phyloP scores from a whole-genome alignment of 1,140 invertebrate genomes.

The Periplaneta americana region DNA sequence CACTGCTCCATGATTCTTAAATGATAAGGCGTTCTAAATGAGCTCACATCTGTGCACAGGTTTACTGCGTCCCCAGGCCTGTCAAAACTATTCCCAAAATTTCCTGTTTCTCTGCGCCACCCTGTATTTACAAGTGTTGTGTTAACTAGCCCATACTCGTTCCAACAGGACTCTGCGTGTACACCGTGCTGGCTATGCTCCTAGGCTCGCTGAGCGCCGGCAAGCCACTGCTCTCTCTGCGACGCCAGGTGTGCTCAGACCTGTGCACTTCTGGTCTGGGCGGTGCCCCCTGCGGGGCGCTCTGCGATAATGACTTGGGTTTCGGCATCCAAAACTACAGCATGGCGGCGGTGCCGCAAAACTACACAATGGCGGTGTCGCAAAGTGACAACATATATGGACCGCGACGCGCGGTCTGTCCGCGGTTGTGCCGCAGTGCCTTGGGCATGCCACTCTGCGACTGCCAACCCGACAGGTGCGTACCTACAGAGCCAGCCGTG shows the following conservation, averaged over 20 bases:
- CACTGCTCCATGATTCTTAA: too few species aligned
- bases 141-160: not conserved
- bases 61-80: too few species aligned
- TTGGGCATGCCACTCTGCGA: not conserved
- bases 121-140: not conserved
- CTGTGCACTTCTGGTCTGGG: slow-evolving; percentile 37
- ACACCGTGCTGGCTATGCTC: not conserved
- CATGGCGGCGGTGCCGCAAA: not conserved
- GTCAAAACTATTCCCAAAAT: too few species aligned
- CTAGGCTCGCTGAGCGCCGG: not conserved
- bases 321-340: too few species aligned
- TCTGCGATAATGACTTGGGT: slow-evolving; percentile 32
- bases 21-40: too few species aligned
- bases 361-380: not conserved
- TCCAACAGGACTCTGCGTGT: not conserved
- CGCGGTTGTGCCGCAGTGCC: not conserved
- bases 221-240: slow-evolving; percentile 21
- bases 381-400: not conserved
- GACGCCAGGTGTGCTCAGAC: slow-evolving; percentile 33
- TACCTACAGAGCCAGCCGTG: not conserved
- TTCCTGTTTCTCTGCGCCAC: too few species aligned
- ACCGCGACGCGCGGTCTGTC: not conserved
- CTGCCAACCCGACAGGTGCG: not conserved
- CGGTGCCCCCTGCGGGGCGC: slow-evolving; percentile 34
- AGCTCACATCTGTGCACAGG: too few species aligned